These are phyloP conservation scores for Sus scrofa DNA, from an alignment of 2,113 vertebrate genomes.

Conservation along the genomic window T2T-Sscrofa CM000813.6:128731001-128731500, in stretches of 20 bases:
- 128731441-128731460: background rate
- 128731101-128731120: background rate
- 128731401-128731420: background rate
- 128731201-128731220: background rate
- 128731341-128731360: background rate
- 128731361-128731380: background rate
- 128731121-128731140: background rate
- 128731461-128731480: background rate
- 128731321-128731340: background rate
- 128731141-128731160: background rate
- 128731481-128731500: background rate
- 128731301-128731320: background rate
- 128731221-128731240: background rate
- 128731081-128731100: background rate
- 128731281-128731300: background rate
- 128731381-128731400: background rate
- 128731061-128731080: background rate
- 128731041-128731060: background rate
- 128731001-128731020: conserved; percentile 41
- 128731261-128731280: background rate
- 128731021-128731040: background rate
- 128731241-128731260: background rate
- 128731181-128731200: background rate
- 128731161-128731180: conserved; percentile 1
- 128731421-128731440: background rate